Base-by-base conservation (phyloP, 2,888 invertebrate species). In the Sclerodermus sp. region DNA sequence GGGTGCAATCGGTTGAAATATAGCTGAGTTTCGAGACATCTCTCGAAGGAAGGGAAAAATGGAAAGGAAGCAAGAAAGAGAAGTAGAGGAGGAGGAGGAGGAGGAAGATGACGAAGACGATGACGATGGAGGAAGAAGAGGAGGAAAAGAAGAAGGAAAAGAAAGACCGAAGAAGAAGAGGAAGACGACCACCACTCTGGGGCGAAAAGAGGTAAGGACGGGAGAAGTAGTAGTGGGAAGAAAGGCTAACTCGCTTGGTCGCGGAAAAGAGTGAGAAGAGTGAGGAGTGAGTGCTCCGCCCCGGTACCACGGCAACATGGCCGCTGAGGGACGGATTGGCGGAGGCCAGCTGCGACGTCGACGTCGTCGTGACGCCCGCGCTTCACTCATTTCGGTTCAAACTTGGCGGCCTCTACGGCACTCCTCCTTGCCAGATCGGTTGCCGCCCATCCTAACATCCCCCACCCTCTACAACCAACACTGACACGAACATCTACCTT, bases 261-360 rank as follows among this genome's bases (percentile, higher is more conserved):
- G 23, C 23, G 49, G 51, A 54, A 53, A 57, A 55, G 61, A 58
- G 58, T 58, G 58, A 66, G 8, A n/a, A n/a, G 49, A 48, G 49
- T 30, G 10, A 9, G 40, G 53, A 55, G 51, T 42, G 18, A 41
- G 63, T 80, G 84, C 77, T 84, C 84, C 58, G 84, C 84, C 72
- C 84, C 84, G 55, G 83, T 82, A 67, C 82, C 82, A 81, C 83
- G 71, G 78, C 84, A 66, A 79, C 84, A 76, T 85, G 85, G 84
- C 76, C 84, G 66, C 80, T 84, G 60, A 84, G 83, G 73, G 84
- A 85, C 71, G 85, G 84, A 80, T 84, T 85, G 68, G 84, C 83
- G 52, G 84, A 84, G 80, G 77, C 83, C 67, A 63, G 78, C 82
- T 66, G 60, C 79, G 71, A 70, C 69, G 66, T 64, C 70, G 71